These are phyloP conservation scores for Andricus quercusramuli DNA, from an alignment of 2,888 invertebrate genomes.

Conservation along the genomic window DNA sequence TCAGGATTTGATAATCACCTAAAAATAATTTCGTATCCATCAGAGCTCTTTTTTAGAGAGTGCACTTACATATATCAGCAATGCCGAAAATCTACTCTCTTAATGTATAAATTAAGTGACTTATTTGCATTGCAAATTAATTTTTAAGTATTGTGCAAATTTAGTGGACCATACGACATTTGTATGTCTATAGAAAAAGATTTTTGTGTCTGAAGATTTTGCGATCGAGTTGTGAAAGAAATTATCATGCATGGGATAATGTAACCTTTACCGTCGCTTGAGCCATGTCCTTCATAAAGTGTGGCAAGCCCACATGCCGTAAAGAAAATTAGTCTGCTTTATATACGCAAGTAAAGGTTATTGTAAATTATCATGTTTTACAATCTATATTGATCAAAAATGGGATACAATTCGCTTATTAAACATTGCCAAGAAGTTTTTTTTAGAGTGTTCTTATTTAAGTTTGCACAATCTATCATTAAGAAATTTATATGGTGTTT, in stretches of 20 bases:
- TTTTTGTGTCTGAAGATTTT: conserved; percentile 9
- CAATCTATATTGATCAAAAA: neutral
- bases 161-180: neutral
- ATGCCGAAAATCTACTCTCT: neutral
- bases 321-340: conserved; percentile 35
- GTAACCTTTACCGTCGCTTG: conserved; percentile 23
- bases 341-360: conserved; percentile 21
- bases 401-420: neutral
- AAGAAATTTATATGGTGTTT: no score
- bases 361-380: conserved; percentile 23
- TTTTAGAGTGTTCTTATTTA: neutral
- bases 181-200: no score
- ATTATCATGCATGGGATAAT: conserved; percentile 21
- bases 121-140: neutral
- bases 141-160: neutral
- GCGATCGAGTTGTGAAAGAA: conserved; percentile 26
- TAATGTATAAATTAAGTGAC: neutral
- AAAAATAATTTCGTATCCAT: neutral
- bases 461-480: no score
- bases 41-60: neutral
- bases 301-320: conserved; percentile 36
- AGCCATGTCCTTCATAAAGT: conserved; percentile 31
- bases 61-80: neutral
- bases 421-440: neutral
- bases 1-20: neutral